A percentile compares a stretch with the other conserved stretches of the same genome.
phyloP scores from a whole-genome alignment of 2,113 vertebrate genomes.

The Cebus imitator region DNA sequence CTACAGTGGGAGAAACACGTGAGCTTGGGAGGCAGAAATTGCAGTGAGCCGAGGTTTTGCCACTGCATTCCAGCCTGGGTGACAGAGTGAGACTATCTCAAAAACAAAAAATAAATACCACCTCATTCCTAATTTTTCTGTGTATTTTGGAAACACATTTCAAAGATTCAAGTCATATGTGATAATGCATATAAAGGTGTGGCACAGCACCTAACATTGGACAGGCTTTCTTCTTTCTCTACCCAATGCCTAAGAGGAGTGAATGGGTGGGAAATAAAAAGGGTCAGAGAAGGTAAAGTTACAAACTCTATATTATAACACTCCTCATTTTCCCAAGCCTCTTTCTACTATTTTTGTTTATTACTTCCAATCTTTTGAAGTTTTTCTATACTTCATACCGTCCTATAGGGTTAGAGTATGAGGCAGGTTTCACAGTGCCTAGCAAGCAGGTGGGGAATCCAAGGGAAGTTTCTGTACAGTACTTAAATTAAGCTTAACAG shows the following conservation, averaged over 20 bases:
- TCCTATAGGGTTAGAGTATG: background rate
- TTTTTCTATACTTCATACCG: background rate
- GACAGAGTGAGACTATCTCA: too few relatives aligned
- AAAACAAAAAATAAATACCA: too few relatives aligned
- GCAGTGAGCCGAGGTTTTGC: too few relatives aligned
- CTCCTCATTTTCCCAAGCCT: background rate
- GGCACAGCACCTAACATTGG: background rate
- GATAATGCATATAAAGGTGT: background rate
- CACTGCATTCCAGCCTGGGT: too few relatives aligned
- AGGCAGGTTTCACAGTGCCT: background rate
- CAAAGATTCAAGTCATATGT: background rate
- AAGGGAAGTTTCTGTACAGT: background rate
- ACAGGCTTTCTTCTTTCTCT: background rate
- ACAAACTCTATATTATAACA: background rate
- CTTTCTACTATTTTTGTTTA: background rate
- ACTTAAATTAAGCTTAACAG: background rate
- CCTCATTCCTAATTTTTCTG: background rate
- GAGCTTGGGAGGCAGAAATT: too few relatives aligned
- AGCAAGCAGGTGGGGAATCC: background rate
- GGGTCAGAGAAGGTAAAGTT: background rate
- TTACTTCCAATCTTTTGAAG: constrained; percentile 20
- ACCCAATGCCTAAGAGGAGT: background rate
- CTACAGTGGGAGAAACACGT: too few relatives aligned
- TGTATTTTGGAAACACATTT: constrained; percentile 10
- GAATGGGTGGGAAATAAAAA: background rate